Evolutionary conservation across 2,113 vertebrate species (phyloP), one percentile per base, ranked within the genome.

Genomic region (Tetraodon nigroviridis): DNA sequence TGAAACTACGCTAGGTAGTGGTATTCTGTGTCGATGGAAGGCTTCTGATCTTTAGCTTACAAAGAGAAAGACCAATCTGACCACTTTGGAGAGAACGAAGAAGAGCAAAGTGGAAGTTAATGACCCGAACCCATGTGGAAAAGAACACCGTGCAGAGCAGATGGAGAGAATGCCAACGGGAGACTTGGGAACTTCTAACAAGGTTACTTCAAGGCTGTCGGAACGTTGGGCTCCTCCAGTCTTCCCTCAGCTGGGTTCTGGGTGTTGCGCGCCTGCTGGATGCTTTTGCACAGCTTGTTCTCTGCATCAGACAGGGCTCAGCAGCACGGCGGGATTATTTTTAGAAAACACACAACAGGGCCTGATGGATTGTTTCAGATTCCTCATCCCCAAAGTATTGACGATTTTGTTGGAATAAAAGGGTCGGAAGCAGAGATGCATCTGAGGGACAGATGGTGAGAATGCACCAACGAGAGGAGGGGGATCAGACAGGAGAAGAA

Each of bases 361-460:
- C 56, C 56, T 29, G 60, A 7, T 4, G 2, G 40, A 41, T 44
- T 37, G 79, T 57, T 17, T 22, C 22, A n/a, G 47, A 16, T 51
- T 62, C 44, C 24, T 37, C 32, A 37, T 64, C 64, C 75, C 64
- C 22, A 56, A 55, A 51, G 62, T 51, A 55, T 55, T 37, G 18
- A 74, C 63, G 71, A 66, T 62, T 78, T 78, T 51, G 57, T 69
- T 45, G 56, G 67, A 67, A 69, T 40, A 70, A 63, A 74, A 79
- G 80, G 74, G 32, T 37, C 14, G 15, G 50, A 73, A 69, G 66
- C 55, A 59, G 14, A 17, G 44, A 46, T 8, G 44, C 65, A 67
- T 74, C 69, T 69, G 46, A 81, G 75, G 76, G 69, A 69, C 78
- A 79, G 78, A 81, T 80, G 78, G 78, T 63, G 65, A 63, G 67